Evolutionary conservation across 2,113 vertebrate genomes (phyloP).

Genomic region (Peromyscus leucopus): DNA sequence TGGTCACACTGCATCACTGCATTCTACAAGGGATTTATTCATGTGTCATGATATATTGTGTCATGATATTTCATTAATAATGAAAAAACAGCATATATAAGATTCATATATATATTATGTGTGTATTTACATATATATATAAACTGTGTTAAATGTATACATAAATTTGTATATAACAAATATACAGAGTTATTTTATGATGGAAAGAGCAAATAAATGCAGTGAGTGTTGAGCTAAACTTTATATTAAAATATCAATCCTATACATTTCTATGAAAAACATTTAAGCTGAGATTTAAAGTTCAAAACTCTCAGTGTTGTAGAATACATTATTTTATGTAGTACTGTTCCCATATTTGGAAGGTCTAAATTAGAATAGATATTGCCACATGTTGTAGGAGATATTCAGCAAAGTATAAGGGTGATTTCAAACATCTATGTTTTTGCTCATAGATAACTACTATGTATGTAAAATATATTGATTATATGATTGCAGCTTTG

Average conservation of each 20-base stretch:
- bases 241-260: not conserved
- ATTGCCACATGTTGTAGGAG: not conserved
- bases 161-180: not conserved
- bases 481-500: not conserved
- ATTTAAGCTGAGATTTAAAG: not conserved
- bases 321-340: not conserved
- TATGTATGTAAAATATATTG: not conserved
- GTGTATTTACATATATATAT: not conserved
- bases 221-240: not conserved
- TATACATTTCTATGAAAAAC: not conserved
- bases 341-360: not conserved
- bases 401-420: not conserved
- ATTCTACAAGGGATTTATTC: not conserved
- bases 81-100: not conserved
- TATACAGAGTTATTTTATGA: not conserved
- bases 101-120: not conserved
- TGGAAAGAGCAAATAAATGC: not conserved
- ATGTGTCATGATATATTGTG: not conserved
- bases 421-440: not conserved
- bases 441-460: not conserved
- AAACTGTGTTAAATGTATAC: not conserved
- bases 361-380: not conserved
- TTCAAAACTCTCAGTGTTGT: not conserved
- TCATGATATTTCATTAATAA: not conserved
- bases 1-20: not conserved